Evolutionary conservation across 2,888 invertebrate genomes (phyloP), one percentile per base, ranked within the genome.

Genomic region (Cephus pygmeus): DNA sequence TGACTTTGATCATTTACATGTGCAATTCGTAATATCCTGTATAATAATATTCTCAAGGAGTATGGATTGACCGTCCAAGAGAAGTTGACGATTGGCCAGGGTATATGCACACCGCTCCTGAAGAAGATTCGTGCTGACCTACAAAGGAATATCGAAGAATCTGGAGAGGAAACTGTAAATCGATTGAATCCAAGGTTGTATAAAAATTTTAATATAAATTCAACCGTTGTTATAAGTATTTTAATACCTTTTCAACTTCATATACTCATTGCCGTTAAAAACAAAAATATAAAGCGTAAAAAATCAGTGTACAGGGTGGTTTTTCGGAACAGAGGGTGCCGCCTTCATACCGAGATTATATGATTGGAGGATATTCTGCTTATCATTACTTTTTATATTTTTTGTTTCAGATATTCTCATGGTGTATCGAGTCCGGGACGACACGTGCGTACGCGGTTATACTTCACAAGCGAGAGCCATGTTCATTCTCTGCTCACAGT

Each of bases 381-480:
- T 15, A 2, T 23, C 23, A 78, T 77, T 75, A 56, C 11, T 71
- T 31, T 73, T 40, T 69, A 36, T 73, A 73, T 73, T 30, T 2
- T 68, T 79, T 34, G 33, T 82, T 87, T 69, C 90, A 96, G 96
- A 88, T 99, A 99, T 92, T 98, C 98, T 34, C 98, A 98, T 92
- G 99, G 99, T 71, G 99, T 99, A 82, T 98, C 98, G 69, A 98
- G 98, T 88, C 99, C 99, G 35, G 98, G 99, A 73, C 94, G 99
- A 73, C 99, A 99, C 93, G 99, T 99, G 35, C 94, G 99, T 82
- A 99, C 99, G 11, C 94, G 99, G n/a, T 94, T 99, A 71, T 99
- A 99, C 93, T 99, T 99, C 92, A 99, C 99, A 3, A 99, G 98
- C 91, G 99, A 99, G 93, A 98, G 98, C 90, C 99, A 99, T 92